phyloP scores from a whole-genome alignment of 2,888 invertebrate genomes.

The Drosophila cyrtoloma region DNA sequence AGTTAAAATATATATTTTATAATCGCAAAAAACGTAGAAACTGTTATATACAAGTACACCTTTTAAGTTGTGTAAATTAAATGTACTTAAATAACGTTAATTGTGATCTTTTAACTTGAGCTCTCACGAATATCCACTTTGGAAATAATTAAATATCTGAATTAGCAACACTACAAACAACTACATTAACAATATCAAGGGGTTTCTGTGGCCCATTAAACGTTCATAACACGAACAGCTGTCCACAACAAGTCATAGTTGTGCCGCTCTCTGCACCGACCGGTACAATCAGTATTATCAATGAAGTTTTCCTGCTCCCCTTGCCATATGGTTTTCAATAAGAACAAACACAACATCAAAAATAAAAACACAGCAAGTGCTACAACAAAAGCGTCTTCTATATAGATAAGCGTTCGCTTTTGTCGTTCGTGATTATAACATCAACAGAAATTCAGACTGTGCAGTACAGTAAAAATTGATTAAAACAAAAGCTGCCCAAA shows the following conservation, averaged over 20 bases:
- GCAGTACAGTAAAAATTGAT: constrained; percentile 31
- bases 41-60: not conserved
- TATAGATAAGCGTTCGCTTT: constrained; percentile 47
- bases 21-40: not conserved
- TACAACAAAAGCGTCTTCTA: constrained; percentile 17
- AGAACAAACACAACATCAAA: constrained; percentile 20
- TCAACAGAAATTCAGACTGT: constrained; percentile 36
- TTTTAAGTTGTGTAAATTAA: not conserved
- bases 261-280: constrained; percentile 28
- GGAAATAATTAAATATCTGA: constrained; percentile 5
- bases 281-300: constrained; percentile 38
- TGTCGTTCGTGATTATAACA: constrained; percentile 51
- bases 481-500: not conserved
- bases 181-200: constrained; percentile 4
- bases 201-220: constrained; percentile 23
- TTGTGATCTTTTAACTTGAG: constrained; percentile 33
- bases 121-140: constrained; percentile 6
- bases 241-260: constrained; percentile 26
- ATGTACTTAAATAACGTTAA: constrained; percentile 5
- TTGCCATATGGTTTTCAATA: constrained; percentile 60
- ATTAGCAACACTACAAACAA: not conserved
- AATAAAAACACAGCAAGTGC: constrained; percentile 14
- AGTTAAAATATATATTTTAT: not conserved
- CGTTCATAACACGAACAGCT: constrained; percentile 48
- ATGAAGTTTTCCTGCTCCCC: constrained; percentile 44